phyloP scores from a whole-genome alignment of 1,140 invertebrate species.

The Drosophila neocordata region DNA sequence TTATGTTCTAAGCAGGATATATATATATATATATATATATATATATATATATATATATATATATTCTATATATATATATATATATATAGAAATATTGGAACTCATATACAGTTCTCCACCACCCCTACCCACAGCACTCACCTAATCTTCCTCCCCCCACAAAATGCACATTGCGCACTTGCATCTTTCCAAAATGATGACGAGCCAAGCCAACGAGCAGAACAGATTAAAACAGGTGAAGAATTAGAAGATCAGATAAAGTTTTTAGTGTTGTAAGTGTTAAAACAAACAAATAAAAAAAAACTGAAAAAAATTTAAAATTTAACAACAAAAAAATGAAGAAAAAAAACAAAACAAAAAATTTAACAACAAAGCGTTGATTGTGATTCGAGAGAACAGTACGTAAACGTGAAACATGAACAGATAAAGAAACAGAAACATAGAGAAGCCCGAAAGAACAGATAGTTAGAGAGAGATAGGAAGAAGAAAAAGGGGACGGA shows the following conservation, averaged over 20 bases:
- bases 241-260: constrained; percentile 26
- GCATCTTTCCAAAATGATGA: not conserved
- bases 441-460: constrained; percentile 30
- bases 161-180: constrained; percentile 3
- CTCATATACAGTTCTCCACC: not conserved
- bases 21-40: not conserved
- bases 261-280: constrained; percentile 64
- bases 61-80: no score
- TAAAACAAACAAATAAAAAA: constrained; percentile 35
- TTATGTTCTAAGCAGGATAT: not conserved
- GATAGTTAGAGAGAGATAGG: not conserved
- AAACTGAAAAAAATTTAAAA: not conserved
- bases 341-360: constrained; percentile 9
- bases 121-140: not conserved
- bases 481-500: constrained; percentile 8
- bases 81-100: not conserved
- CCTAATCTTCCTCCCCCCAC: not conserved
- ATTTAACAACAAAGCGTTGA: constrained; percentile 65
- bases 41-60: no score
- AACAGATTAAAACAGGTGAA: not conserved
- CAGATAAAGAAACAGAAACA: constrained; percentile 35
- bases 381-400: constrained; percentile 68
- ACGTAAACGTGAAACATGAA: constrained; percentile 23
- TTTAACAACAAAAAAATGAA: constrained; percentile 17
- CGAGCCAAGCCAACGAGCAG: not conserved